These are phyloP conservation scores for Genyomyrus donnyi DNA, from an alignment of 2,113 vertebrate species.

Conservation along the genomic window DNA sequence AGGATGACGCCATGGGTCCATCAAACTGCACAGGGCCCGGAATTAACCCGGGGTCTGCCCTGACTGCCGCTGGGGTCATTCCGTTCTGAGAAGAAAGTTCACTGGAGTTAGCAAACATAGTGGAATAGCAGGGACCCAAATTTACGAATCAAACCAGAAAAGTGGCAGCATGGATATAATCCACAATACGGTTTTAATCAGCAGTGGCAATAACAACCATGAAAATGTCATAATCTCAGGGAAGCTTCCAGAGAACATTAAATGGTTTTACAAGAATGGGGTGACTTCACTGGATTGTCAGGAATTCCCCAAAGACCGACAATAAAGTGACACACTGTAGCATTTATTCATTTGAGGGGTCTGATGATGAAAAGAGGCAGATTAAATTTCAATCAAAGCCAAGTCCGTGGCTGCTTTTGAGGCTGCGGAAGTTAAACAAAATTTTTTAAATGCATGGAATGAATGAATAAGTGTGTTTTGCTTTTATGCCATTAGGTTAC, in stretches of 20 bases:
- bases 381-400: slow-evolving; percentile 8
- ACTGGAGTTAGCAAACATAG: neutral
- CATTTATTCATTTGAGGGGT: neutral
- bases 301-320: neutral
- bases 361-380: neutral
- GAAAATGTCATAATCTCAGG: slow-evolving; percentile 13
- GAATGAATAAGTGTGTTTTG: neutral
- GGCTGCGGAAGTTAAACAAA: neutral
- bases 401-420: neutral
- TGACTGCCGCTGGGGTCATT: neutral
- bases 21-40: neutral
- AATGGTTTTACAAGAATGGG: slow-evolving; percentile 9
- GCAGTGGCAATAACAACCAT: slow-evolving; percentile 5
- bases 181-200: slow-evolving; percentile 7
- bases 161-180: neutral
- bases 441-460: neutral
- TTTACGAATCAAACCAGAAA: neutral
- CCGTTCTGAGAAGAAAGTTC: neutral
- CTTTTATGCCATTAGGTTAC: neutral
- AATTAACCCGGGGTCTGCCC: neutral
- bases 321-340: neutral
- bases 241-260: neutral
- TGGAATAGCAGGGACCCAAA: neutral
- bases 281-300: neutral
- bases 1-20: neutral